phyloP scores from a whole-genome alignment of 2,113 vertebrate genomes.

The Pandion haliaetus region DNA sequence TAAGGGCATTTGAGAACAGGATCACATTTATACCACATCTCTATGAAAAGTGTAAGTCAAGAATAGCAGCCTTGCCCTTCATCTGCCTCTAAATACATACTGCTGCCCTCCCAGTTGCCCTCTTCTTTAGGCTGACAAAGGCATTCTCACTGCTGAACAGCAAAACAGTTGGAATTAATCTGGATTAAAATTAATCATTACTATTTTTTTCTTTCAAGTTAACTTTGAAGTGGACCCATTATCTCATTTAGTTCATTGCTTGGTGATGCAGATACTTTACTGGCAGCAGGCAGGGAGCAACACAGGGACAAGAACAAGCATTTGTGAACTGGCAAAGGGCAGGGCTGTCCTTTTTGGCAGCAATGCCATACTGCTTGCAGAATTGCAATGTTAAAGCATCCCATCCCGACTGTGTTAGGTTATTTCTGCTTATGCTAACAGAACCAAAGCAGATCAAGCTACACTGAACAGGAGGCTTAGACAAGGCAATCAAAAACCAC shows the following conservation, averaged over 20 bases:
- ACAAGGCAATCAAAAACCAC: background rate
- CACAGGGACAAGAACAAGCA: background rate
- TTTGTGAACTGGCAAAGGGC: background rate
- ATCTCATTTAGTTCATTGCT: background rate
- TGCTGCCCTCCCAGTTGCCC: background rate
- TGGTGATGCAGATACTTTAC: background rate
- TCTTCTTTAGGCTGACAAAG: background rate
- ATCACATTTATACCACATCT: background rate
- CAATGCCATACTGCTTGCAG: background rate
- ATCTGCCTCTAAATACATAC: background rate
- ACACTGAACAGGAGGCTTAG: background rate
- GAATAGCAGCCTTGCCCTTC: background rate
- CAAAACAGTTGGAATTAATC: background rate
- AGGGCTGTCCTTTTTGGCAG: conserved; percentile 2
- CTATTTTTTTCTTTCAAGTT: background rate
- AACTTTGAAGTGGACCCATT: background rate
- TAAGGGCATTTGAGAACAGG: background rate
- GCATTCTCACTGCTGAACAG: background rate
- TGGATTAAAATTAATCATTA: conserved; percentile 6
- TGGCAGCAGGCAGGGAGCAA: conserved; percentile 11
- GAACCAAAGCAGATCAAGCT: background rate
- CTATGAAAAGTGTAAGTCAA: background rate
- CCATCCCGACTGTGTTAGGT: background rate
- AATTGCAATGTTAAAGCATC: background rate
- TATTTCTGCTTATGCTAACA: background rate